Percentiles rank a stretch among this genome's conserved stretches.
phyloP scores from a whole-genome alignment of 1,140 invertebrate species.

The Asbolus verrucosus region DNA sequence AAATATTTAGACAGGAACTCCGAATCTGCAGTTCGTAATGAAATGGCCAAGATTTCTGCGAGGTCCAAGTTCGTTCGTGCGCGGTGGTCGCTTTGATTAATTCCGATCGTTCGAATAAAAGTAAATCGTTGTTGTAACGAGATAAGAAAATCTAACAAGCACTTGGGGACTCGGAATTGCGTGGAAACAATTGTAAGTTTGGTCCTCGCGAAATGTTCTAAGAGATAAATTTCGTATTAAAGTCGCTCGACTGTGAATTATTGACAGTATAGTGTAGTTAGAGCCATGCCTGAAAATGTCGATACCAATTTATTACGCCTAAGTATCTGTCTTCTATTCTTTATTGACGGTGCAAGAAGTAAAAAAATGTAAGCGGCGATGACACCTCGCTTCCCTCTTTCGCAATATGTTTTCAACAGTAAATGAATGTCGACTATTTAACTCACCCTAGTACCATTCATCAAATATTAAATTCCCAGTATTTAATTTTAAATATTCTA shows the following conservation, averaged over 20 bases:
- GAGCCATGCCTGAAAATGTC: conserved; percentile 11
- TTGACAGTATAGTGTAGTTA: conserved; percentile 25
- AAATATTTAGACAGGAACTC: not conserved
- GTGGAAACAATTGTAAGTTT: conserved; percentile 25
- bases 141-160: not conserved
- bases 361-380: no score
- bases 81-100: no score
- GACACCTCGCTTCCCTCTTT: no score
- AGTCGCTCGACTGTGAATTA: conserved; percentile 25
- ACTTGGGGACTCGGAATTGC: not conserved
- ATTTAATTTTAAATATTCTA: no score
- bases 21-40: no score
- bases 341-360: conserved; percentile 1
- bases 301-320: conserved; percentile 21
- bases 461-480: no score
- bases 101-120: not conserved
- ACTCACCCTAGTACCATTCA: no score
- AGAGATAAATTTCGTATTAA: conserved; percentile 21
- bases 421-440: no score
- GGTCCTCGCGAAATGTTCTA: not conserved
- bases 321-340: conserved; percentile 19
- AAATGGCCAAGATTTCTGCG: no score
- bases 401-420: no score
- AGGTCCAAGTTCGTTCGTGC: no score
- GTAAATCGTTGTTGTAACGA: not conserved